Evolutionary conservation across 2,888 invertebrate species (phyloP), one percentile per base, ranked within the genome.

Genomic region (Timandra comae): DNA sequence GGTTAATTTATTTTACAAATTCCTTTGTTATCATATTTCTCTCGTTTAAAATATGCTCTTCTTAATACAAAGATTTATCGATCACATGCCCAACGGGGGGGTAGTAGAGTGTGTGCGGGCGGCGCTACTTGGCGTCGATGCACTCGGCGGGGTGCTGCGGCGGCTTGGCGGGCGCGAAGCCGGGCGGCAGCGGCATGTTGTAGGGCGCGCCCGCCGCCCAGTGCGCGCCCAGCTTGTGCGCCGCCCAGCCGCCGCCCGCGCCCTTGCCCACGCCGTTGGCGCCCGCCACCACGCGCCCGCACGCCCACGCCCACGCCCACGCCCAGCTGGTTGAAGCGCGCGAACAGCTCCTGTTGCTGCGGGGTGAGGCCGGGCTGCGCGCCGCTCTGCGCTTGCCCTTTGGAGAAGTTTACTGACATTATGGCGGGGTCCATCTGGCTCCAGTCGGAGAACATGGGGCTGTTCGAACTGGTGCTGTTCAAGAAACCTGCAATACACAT

Each of bases 361-460:
- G 48, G 56, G n/a, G 53, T 54, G 23, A 64, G 60, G 7, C 20
- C 22, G 8, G n/a, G 49, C 30, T 30, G 50, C 28, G 44, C 47
- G 31, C 40, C 64, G n/a, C 27, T 39, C 21, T 34, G 47, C 36
- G 38, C 35, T 49, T 10, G 52, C 43, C 41, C 44, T 54, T 74
- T 86, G 56, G 78, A 78, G 62, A 78, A 86, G 69, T 82, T 86
- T 44, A 90, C 89, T 43, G 90, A 91, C 72, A 95, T 90, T 56
- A 97, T 97, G 50, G 97, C 97, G 38, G 97, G 96, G 87, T 98
- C 97, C 88, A 97, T 90, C 50, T 94, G 90, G 56, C 95, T 94
- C 95, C 96, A 96, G 81, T 96, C 95, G 53, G 91, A 86, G 77
- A 88, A 91, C 61, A 87, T 86, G 24, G 70, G 58, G 56, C 49